Base-by-base conservation (phyloP, 2,888 invertebrate genomes). In the Nebria brevicollis region DNA sequence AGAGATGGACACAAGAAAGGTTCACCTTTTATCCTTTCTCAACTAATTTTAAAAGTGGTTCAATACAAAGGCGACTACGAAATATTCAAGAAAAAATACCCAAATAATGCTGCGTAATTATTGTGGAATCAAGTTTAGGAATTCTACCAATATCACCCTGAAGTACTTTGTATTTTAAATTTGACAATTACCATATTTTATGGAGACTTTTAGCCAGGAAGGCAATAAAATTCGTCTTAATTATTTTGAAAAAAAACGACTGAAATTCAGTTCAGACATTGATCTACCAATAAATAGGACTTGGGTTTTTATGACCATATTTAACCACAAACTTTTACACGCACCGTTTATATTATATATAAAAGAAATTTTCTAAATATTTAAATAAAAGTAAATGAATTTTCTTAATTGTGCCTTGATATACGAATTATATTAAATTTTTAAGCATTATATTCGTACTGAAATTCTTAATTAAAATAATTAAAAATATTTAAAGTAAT, bases 1-100 rank as follows among this genome's bases (percentile, higher is more conserved):
- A 54, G 54, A 54, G 54, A 54, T 54, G 54, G 54, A 54, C 54
- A 54, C 54, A 54, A 54, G 54, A 54, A 54, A 54, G 54, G 54
- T 54, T 54, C 54, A 8, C 54, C 54, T 54, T 54, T 54, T 8
- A 54, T 54, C 54, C 54, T 54, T 1, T 54, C 54, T 54, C 11
- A 54, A 54, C 54, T 54, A 54, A 54, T 54, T 54, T 54, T 54
- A 54, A 54, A 54, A 54, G 54, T 54, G 54, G 54, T 54, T 54
- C 54, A 54, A 54, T 13, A 54, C 34, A 34, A 54, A 54, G 54
- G 54, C 54, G 13, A 54, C 4, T 11, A 54, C 13, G 13, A 54
- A 54, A 54, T 11, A 54, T 54, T 54, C 8, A 54, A 54, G 8
- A 54, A 54, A 54, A 11, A 13, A 54, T 8, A 54, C 4, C 54